These are phyloP conservation scores for Dolichotis patagonum DNA, from an alignment of 2,113 vertebrate species.

Conservation along the genomic window DNA sequence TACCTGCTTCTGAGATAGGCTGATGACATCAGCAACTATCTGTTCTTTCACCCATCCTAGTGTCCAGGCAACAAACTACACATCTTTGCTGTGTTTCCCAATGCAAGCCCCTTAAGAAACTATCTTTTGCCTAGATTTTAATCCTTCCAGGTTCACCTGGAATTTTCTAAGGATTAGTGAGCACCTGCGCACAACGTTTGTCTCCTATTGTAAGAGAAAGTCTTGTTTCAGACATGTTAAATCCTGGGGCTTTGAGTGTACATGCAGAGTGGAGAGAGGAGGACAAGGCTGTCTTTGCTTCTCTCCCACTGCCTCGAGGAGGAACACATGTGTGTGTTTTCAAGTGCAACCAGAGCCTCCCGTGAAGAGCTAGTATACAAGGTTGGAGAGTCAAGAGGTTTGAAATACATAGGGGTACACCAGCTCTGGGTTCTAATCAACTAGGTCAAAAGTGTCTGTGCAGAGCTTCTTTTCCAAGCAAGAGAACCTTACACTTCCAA, in stretches of 20 bases:
- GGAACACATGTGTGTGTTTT: neutral
- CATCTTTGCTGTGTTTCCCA: neutral
- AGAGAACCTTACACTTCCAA: neutral
- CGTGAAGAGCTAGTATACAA: no score
- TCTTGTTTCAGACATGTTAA: neutral
- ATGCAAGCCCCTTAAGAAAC: neutral
- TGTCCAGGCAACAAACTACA: neutral
- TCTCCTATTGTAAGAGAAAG: neutral
- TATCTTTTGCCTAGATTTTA: neutral
- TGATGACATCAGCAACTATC: neutral
- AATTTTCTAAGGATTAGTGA: neutral
- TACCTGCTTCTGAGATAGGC: no score
- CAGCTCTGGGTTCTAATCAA: neutral
- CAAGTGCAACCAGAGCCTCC: neutral
- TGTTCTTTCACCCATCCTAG: neutral
- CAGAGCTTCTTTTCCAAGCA: neutral
- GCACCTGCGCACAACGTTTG: neutral
- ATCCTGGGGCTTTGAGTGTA: neutral
- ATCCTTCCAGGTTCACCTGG: neutral
- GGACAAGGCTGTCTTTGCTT: neutral
- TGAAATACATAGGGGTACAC: neutral
- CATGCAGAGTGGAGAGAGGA: neutral
- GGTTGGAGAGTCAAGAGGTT: neutral
- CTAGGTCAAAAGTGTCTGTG: neutral
- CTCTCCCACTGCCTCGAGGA: neutral